Percentiles rank a stretch among this genome's conserved stretches.
These are phyloP conservation scores for Gadus macrocephalus DNA, from an alignment of 2,113 vertebrate species.

Conservation along the genomic window DNA sequence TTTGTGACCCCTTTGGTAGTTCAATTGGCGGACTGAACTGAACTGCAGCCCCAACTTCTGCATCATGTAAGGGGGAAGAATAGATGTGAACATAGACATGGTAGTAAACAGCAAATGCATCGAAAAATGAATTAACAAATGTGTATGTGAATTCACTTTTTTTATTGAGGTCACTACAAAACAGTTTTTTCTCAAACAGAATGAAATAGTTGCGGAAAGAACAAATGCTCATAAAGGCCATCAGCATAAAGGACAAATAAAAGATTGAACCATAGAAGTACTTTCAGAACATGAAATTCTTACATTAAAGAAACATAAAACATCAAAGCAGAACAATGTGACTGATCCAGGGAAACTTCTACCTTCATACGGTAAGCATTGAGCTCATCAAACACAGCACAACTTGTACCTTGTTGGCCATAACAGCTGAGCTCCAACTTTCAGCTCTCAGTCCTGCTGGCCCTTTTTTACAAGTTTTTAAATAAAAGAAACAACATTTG, in stretches of 20 bases:
- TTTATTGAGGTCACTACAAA: slow-evolving; percentile 43
- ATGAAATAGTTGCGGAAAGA: slow-evolving; percentile 27
- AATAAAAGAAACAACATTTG: slow-evolving; percentile 37
- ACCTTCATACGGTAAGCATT: slow-evolving; percentile 20
- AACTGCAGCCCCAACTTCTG: background rate
- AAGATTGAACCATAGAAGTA: slow-evolving; percentile 18
- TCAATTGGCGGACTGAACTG: slow-evolving; percentile 52
- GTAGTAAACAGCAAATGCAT: background rate
- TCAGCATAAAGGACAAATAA: slow-evolving; percentile 25
- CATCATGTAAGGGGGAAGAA: no score
- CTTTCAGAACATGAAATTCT: slow-evolving; percentile 10
- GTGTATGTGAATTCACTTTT: slow-evolving; percentile 30
- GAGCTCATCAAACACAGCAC: slow-evolving; percentile 36
- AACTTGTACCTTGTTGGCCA: slow-evolving; percentile 9
- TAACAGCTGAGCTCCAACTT: background rate
- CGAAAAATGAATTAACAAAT: background rate
- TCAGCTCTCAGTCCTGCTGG: slow-evolving; percentile 14
- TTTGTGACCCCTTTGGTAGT: slow-evolving; percentile 66
- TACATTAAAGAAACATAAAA: slow-evolving; percentile 20
- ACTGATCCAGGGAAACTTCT: slow-evolving; percentile 16
- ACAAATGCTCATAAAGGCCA: slow-evolving; percentile 38
- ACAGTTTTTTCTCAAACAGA: slow-evolving; percentile 16
- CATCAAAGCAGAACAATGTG: slow-evolving; percentile 22
- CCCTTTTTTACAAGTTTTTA: slow-evolving; percentile 33
- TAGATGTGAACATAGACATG: no score